phyloP scores from a whole-genome alignment of 2,113 vertebrate species.

The Atrichornis clamosus region DNA sequence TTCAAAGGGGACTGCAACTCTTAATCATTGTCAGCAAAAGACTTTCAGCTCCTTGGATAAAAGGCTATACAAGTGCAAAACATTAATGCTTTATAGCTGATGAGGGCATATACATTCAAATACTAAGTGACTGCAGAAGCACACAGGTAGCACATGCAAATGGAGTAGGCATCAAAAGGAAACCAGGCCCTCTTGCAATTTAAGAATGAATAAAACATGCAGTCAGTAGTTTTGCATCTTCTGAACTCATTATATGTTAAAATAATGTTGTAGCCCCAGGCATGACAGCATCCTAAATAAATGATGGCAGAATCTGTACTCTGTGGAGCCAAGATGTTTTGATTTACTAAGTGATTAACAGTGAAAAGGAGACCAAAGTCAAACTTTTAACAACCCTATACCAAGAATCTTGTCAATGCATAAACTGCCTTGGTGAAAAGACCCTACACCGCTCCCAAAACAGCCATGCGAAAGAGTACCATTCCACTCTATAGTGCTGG shows the following conservation, averaged over 20 bases:
- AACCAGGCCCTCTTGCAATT: neutral
- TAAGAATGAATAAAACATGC: constrained; percentile 49
- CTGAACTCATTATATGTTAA: constrained; percentile 1
- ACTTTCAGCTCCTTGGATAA: constrained; percentile 22
- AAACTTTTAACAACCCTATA: neutral
- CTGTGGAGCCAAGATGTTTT: neutral
- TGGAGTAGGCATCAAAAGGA: constrained; percentile 47
- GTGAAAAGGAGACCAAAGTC: neutral
- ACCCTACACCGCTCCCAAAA: neutral
- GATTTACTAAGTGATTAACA: neutral
- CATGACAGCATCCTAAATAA: neutral
- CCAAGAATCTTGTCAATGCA: neutral
- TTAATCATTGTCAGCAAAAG: constrained; percentile 2
- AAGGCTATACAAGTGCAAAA: constrained; percentile 62
- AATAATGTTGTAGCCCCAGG: neutral
- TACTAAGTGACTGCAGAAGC: constrained; percentile 12
- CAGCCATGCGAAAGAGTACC: neutral
- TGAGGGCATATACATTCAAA: constrained; percentile 51
- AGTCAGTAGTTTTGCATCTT: neutral
- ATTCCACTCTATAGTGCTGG: neutral
- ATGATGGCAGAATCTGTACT: neutral
- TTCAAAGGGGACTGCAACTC: constrained; percentile 33
- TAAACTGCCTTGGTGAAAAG: neutral
- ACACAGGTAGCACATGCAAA: constrained; percentile 42
- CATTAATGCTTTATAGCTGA: constrained; percentile 32